phyloP scores from a whole-genome alignment of 2,797 vertebrate genomes.

The Mormyrops attenuatus region DNA sequence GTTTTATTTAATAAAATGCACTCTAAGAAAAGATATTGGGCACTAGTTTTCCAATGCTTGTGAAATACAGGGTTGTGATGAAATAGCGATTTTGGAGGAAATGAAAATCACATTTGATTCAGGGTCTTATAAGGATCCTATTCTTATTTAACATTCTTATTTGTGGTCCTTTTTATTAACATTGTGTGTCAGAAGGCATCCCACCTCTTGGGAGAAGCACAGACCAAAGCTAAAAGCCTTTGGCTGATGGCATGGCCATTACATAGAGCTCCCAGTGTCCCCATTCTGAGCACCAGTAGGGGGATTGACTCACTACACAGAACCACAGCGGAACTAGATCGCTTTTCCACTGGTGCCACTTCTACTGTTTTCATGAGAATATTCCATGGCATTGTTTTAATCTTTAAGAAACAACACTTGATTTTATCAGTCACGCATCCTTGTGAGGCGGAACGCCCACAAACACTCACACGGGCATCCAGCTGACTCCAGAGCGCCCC shows the following conservation, averaged over 20 bases:
- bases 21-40: slow-evolving; percentile 36
- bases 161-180: background rate
- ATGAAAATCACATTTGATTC: slow-evolving; percentile 2
- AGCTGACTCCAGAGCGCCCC: background rate
- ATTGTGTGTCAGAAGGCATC: background rate
- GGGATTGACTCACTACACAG: background rate
- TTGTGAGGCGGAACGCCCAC: background rate
- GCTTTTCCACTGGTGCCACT: too few species aligned
- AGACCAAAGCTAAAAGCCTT: background rate
- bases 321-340: background rate
- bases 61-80: background rate
- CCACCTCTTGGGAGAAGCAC: background rate
- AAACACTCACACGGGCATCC: background rate
- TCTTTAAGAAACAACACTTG: background rate
- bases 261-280: background rate
- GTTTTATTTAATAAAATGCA: slow-evolving; percentile 41
- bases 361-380: background rate
- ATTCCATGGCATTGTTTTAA: background rate
- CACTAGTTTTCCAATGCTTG: background rate
- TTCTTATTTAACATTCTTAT: background rate
- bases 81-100: background rate
- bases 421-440: background rate
- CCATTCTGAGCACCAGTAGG: background rate
- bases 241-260: background rate
- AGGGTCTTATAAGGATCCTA: background rate